Evolutionary conservation across 2,797 vertebrate species (phyloP).

Genomic region (Intellagama lesueurii): DNA sequence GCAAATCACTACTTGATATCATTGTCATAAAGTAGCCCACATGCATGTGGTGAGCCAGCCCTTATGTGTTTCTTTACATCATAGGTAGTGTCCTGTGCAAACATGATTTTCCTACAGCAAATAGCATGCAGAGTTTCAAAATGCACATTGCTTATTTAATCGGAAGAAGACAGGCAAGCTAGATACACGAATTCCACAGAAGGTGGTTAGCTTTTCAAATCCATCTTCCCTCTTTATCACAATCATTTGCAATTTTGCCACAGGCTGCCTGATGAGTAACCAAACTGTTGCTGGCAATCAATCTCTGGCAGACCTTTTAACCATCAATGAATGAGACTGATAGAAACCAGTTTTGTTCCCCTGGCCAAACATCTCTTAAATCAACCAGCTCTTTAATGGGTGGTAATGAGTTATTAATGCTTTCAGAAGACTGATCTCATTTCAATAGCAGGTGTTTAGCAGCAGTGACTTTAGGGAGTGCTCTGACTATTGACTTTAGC

Average conservation of each 20-base stretch:
- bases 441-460: constrained; percentile 50
- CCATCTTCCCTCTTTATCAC: constrained; percentile 21
- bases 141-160: neutral
- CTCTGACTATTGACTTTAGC: constrained; percentile 21
- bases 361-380: constrained; percentile 50
- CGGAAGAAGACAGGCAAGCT: neutral
- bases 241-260: neutral
- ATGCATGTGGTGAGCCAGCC: neutral
- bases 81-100: neutral
- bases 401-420: constrained; percentile 57
- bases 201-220: constrained; percentile 16
- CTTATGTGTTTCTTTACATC: neutral
- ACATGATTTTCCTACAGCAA: neutral
- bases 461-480: constrained; percentile 45
- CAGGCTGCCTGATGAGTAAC: constrained; percentile 14
- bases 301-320: constrained; percentile 46
- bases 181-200: constrained; percentile 19
- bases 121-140: neutral
- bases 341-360: constrained; percentile 46
- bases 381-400: constrained; percentile 35
- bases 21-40: neutral
- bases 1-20: neutral
- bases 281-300: constrained; percentile 2
- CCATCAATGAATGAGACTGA: neutral
- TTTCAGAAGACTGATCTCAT: constrained; percentile 48